Conservation (phyloP, 2,888 invertebrate species). For the Drosophila gaucha region DNA sequence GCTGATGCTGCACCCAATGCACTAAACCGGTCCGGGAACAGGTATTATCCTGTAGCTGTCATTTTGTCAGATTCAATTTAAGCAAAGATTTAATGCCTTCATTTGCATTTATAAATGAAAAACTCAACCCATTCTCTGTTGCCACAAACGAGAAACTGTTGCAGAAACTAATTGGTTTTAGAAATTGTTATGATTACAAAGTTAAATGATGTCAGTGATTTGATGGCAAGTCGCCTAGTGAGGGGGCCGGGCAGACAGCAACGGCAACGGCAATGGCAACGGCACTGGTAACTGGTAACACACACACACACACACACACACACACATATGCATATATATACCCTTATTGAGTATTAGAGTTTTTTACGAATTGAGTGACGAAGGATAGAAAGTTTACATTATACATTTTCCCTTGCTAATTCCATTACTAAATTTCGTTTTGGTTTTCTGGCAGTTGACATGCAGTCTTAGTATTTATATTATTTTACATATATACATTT, state of each 20-base stretch:
- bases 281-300: slow-evolving; percentile 7
- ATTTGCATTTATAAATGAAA: slow-evolving; percentile 78
- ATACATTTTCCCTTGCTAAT: no score
- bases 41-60: slow-evolving; percentile 70
- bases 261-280: slow-evolving; percentile 12
- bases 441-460: no score
- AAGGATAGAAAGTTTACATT: no score
- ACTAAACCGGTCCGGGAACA: slow-evolving; percentile 49
- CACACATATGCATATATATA: background rate
- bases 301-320: slow-evolving; percentile 9
- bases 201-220: slow-evolving; percentile 75
- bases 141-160: slow-evolving; percentile 38
- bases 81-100: slow-evolving; percentile 74
- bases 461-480: no score
- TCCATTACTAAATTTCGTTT: no score
- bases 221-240: slow-evolving; percentile 65
- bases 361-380: no score
- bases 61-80: slow-evolving; percentile 75
- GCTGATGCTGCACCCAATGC: slow-evolving; percentile 33
- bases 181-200: slow-evolving; percentile 80
- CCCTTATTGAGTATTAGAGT: background rate
- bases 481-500: no score
- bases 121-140: slow-evolving; percentile 63
- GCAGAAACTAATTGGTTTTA: slow-evolving; percentile 70
- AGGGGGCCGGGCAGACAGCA: slow-evolving; percentile 1